A percentile compares a stretch with the other conserved stretches of the same genome.
phyloP scores from a whole-genome alignment of 2,113 vertebrate genomes.

The Larimichthys polyactis region DNA sequence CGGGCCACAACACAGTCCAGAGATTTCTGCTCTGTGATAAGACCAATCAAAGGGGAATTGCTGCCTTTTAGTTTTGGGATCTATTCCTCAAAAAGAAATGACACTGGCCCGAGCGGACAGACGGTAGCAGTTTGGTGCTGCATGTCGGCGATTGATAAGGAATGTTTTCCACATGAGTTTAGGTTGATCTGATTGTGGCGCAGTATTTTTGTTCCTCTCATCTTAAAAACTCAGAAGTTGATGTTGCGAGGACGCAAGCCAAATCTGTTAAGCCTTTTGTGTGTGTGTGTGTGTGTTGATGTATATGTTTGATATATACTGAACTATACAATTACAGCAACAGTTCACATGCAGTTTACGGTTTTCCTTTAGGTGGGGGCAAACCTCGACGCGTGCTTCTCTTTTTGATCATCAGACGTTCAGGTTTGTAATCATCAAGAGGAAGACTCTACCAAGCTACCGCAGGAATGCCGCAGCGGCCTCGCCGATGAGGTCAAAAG shows the following conservation, averaged over 20 bases:
- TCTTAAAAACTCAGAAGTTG: constrained; percentile 23
- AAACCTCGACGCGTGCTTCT: constrained; percentile 8
- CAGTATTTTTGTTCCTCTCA: constrained; percentile 43
- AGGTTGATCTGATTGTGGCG: constrained; percentile 44
- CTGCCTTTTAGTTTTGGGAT: constrained; percentile 58
- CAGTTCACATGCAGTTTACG: constrained; percentile 28
- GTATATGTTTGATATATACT: constrained; percentile 11
- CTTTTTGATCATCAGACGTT: constrained; percentile 23
- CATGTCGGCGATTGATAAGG: constrained; percentile 74
- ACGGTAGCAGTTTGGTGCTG: constrained; percentile 79
- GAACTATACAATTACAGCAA: neutral
- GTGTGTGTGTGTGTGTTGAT: neutral
- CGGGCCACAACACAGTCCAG: constrained; percentile 24
- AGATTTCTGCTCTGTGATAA: constrained; percentile 76
- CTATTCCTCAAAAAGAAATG: constrained; percentile 37
- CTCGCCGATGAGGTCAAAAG: constrained; percentile 57
- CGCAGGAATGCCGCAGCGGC: constrained; percentile 3
- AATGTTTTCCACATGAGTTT: constrained; percentile 82
- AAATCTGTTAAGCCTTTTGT: constrained; percentile 65
- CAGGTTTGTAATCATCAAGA: constrained; percentile 33
- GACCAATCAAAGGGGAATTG: constrained; percentile 72
- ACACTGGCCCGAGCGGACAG: constrained; percentile 55
- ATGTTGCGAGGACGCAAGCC: constrained; percentile 34
- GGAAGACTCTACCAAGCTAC: constrained; percentile 20
- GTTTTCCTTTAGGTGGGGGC: neutral